phyloP scores from a whole-genome alignment of 2,888 invertebrate genomes.

The Plagodis pulveraria region DNA sequence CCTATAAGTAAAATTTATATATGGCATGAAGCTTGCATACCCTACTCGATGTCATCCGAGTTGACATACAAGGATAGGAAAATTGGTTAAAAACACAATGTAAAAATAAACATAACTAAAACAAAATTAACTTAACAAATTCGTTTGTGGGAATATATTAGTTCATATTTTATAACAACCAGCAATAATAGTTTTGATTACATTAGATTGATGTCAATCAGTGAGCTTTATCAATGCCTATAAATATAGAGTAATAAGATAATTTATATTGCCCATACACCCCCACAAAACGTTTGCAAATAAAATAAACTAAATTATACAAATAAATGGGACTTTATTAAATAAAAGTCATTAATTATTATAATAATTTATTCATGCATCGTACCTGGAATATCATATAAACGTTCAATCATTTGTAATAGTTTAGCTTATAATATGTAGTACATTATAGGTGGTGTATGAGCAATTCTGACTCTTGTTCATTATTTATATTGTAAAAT shows the following conservation, averaged over 20 bases:
- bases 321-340: conserved; percentile 73
- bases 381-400: conserved; percentile 38
- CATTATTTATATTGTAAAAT: conserved; percentile 8
- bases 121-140: conserved; percentile 50
- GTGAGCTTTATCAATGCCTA: conserved; percentile 16
- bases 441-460: conserved; percentile 80
- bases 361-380: conserved; percentile 70
- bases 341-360: conserved; percentile 78
- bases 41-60: neutral
- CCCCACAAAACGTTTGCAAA: conserved; percentile 79
- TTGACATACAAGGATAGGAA: conserved; percentile 14
- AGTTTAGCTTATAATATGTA: conserved; percentile 47
- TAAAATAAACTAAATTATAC: conserved; percentile 66
- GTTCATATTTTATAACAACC: conserved; percentile 48
- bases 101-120: conserved; percentile 56
- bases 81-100: conserved; percentile 33
- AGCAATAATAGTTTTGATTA: conserved; percentile 41
- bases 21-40: conserved; percentile 27
- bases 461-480: conserved; percentile 70
- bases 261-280: conserved; percentile 80
- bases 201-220: conserved; percentile 24
- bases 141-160: conserved; percentile 83
- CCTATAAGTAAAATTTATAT: conserved; percentile 65
- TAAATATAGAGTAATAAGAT: conserved; percentile 15
- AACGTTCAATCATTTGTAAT: conserved; percentile 22